Evolutionary conservation across 2,113 vertebrate genomes (phyloP), one percentile per base, ranked within the genome.

Genomic region (Myxocyprinus asiaticus): DNA sequence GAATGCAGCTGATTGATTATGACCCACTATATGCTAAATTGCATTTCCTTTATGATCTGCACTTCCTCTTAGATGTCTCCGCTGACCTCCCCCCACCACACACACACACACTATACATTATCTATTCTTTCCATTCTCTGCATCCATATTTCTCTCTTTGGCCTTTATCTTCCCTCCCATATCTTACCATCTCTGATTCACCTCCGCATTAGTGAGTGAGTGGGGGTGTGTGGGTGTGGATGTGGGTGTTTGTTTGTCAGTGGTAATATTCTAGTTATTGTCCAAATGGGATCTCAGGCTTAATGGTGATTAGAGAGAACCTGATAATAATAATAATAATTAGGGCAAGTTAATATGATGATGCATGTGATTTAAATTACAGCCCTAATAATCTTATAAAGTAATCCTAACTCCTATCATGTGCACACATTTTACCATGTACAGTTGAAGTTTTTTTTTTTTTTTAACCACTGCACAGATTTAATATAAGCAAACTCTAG

Each of bases 1-100:
- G 11, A 9, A n/a, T 61, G 9, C 45, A n/a, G 7, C 59, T 6
- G 73, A 5, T 47, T 63, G 72, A 51, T 59, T 51, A 55, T 72
- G 55, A 10, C 55, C 6, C 11, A 14, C 17, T 62, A 12, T 61
- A 61, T n/a, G 6, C 72, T n/a, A 59, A 44, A 51, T 3, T 5
- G 8, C 22, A 63, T 76, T 76, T 76, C 22, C 73, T 65, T 33
- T 76, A 22, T 76, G 47, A 76, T 76, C n/a, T 55, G 45, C 74
- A 66, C 62, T 76, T 76, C 73, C 61, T 76, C 22, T 50, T 53
- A 10, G 12, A 51, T 53, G 12, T 47, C 12, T 65, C 73, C 59
- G 0, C 12, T 76, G 74, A 76, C 74, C 48, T 76, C 62, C 59
- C 42, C 61, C 74, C 14, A 9, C 51, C 62, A 76, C 73, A 33